Evolutionary conservation across 2,888 invertebrate genomes (phyloP).

Genomic region (Agrypnus murinus): DNA sequence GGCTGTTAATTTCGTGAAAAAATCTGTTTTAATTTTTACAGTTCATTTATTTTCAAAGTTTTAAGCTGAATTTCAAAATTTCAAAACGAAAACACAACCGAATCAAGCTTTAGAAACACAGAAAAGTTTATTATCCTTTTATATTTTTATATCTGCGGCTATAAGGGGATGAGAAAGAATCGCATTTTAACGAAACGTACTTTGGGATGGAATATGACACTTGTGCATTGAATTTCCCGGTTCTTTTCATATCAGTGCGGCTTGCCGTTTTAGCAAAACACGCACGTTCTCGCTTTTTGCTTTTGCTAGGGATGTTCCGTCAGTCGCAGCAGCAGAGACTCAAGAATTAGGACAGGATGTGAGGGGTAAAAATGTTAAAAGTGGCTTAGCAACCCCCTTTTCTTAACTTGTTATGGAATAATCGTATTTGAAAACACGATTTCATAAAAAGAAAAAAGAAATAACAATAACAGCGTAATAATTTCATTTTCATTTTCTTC

Average conservation of each 20-base stretch:
- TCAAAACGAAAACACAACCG: no score
- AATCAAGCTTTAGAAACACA: no score
- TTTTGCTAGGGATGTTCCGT: constrained; percentile 46
- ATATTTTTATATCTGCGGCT: constrained; percentile 1
- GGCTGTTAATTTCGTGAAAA: constrained; percentile 28
- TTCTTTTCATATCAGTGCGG: constrained; percentile 46
- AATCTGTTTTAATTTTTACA: not conserved
- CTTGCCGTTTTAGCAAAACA: constrained; percentile 46
- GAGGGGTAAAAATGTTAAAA: constrained; percentile 52
- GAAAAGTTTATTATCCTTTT: not conserved
- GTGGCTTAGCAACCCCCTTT: constrained; percentile 45
- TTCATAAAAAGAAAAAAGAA: constrained; percentile 17
- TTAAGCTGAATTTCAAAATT: no score
- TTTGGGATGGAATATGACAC: constrained; percentile 46
- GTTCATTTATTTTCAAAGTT: no score
- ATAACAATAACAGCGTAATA: no score
- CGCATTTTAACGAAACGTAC: constrained; percentile 25
- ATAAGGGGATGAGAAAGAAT: not conserved
- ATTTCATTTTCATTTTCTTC: no score
- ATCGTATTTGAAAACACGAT: constrained; percentile 46
- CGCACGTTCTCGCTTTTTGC: constrained; percentile 51
- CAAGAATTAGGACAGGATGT: constrained; percentile 45
- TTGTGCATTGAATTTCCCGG: constrained; percentile 48
- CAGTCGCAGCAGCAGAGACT: constrained; percentile 44
- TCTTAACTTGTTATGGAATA: constrained; percentile 46